These are phyloP conservation scores for Gallinago jamesoni DNA, from an alignment of 2,113 vertebrate genomes.

Conservation along the genomic window DNA sequence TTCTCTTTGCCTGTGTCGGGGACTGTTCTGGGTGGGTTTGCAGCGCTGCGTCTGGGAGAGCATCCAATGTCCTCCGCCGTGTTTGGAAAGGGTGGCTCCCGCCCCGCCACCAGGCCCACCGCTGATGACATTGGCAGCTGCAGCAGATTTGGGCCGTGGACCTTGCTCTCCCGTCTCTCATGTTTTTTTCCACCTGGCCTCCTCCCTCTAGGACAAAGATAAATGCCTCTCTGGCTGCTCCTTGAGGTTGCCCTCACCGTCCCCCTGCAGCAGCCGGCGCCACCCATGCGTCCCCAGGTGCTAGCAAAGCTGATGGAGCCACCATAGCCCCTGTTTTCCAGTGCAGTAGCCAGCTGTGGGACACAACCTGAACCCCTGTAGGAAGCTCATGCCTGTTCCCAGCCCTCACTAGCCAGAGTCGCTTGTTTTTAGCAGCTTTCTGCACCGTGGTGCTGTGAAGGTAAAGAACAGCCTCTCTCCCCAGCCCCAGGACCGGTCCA, in stretches of 20 bases:
- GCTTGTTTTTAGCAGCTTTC: background rate
- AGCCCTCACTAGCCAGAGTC: accelerated
- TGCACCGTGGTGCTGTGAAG: accelerated
- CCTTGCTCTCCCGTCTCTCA: background rate
- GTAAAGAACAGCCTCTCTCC: background rate
- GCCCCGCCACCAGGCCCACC: background rate
- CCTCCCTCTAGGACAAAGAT: background rate
- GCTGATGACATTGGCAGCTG: constrained; percentile 64
- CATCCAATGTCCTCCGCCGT: background rate
- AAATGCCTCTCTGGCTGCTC: background rate
- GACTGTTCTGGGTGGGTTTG: constrained; percentile 40
- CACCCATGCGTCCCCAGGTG: accelerated
- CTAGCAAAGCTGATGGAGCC: background rate
- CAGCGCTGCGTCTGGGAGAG: constrained; percentile 39
- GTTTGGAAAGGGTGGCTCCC: constrained; percentile 68
- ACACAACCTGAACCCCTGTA: background rate
- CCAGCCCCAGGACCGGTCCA: background rate
- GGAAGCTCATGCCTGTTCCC: background rate
- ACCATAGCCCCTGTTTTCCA: background rate
- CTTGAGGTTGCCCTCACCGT: accelerated
- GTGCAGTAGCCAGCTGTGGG: background rate
- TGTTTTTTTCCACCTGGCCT: background rate
- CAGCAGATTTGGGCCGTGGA: background rate
- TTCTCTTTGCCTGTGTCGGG: constrained; percentile 5
- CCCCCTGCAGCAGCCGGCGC: background rate